A percentile compares a stretch with the other conserved stretches of the same genome.
phyloP scores from a whole-genome alignment of 2,113 vertebrate genomes.

The Neomonachus schauinslandi region DNA sequence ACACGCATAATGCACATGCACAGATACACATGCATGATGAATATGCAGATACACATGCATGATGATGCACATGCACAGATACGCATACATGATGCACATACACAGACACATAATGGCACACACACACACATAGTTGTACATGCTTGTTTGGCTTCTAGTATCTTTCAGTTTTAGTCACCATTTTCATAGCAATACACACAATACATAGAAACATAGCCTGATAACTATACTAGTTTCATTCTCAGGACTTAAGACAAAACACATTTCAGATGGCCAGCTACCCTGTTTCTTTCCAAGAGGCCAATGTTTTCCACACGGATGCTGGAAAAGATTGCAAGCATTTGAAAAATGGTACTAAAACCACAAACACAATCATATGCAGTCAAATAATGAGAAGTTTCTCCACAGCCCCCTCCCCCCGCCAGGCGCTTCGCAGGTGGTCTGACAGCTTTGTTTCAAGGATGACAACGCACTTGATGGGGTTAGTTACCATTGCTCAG shows the following conservation, averaged over 20 bases:
- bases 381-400: neutral
- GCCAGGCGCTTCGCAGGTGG: no score
- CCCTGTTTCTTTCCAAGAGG: neutral
- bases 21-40: no score
- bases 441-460: neutral
- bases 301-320: neutral
- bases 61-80: no score
- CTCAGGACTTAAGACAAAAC: neutral
- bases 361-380: neutral
- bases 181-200: neutral
- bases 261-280: neutral
- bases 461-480: neutral
- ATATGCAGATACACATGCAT: no score
- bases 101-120: no score
- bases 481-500: neutral
- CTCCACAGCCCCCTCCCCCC: no score
- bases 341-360: neutral
- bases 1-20: no score
- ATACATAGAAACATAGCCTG: neutral
- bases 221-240: neutral
- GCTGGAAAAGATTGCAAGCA: neutral
- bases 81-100: no score
- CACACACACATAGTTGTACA: no score
- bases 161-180: neutral
- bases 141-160: neutral